phyloP scores from a whole-genome alignment of 2,113 vertebrate genomes.

The Piaya cayana region DNA sequence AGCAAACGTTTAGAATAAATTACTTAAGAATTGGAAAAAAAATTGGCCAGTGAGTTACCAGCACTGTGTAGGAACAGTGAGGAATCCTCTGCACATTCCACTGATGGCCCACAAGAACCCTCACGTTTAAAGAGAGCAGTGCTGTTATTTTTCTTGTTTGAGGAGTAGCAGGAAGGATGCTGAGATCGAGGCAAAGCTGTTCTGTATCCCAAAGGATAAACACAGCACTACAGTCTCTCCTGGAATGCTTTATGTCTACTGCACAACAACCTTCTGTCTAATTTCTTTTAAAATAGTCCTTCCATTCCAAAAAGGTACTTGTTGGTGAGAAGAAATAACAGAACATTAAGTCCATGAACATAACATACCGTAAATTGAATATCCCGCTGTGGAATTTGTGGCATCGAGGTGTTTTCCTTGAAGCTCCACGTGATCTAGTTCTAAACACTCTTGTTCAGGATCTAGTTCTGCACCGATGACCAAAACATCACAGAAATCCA shows the following conservation, averaged over 20 bases:
- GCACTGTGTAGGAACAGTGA: not conserved
- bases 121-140: not conserved
- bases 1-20: not conserved
- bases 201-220: not conserved
- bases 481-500: conserved; percentile 96
- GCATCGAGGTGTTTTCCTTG: conserved; percentile 90
- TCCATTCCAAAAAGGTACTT: not conserved
- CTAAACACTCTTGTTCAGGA: conserved; percentile 86
- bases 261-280: not conserved
- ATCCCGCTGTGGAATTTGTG: conserved; percentile 94
- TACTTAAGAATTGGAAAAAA: not conserved
- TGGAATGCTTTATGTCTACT: not conserved
- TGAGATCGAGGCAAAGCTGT: not conserved
- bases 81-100: accelerated
- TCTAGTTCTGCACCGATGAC: conserved; percentile 88
- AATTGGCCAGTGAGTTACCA: not conserved
- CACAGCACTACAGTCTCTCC: not conserved
- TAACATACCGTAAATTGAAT: conserved; percentile 94
- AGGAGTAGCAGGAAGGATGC: not conserved
- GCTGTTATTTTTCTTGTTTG: not conserved
- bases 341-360: not conserved
- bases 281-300: not conserved
- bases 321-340: not conserved
- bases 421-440: conserved; percentile 80
- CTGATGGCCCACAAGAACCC: not conserved